Conservation (phyloP, 2,797 vertebrate genomes). For the Spinibarbus caldwelli region DNA sequence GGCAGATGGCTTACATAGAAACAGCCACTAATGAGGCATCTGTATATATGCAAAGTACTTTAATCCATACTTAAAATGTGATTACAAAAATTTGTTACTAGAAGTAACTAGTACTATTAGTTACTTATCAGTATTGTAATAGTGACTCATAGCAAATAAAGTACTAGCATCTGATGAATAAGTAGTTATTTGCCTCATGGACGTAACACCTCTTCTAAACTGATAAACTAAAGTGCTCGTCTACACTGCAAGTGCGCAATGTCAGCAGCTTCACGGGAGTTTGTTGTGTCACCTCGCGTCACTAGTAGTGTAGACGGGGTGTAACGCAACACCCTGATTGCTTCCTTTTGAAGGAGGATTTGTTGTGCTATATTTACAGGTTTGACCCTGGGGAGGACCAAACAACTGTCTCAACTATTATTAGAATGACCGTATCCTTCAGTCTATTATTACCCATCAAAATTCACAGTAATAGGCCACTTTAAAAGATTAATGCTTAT, state of each 20-base stretch:
- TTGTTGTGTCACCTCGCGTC: background rate
- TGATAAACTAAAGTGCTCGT: background rate
- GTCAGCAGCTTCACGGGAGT: background rate
- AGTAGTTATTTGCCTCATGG: background rate
- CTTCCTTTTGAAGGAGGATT: slow-evolving; percentile 68
- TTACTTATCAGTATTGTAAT: background rate
- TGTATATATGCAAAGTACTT: too few relatives aligned
- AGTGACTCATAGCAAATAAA: background rate
- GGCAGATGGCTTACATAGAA: background rate
- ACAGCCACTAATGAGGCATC: background rate
- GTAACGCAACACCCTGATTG: slow-evolving; percentile 67
- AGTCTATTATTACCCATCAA: slow-evolving; percentile 80
- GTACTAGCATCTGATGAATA: background rate
- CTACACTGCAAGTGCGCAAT: background rate
- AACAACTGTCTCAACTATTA: slow-evolving; percentile 87
- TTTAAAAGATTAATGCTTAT: slow-evolving; percentile 83
- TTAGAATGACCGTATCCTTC: slow-evolving; percentile 82
- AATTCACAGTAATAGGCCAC: slow-evolving; percentile 81
- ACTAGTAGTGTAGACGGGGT: slow-evolving; percentile 21
- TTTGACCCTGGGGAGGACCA: slow-evolving; percentile 78
- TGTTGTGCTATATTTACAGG: slow-evolving; percentile 66
- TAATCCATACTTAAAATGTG: background rate
- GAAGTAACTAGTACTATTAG: background rate
- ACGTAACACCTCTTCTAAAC: background rate
- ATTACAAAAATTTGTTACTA: background rate